Conservation (phyloP, 2,797 vertebrate genomes). For the Limosa lapponica region DNA sequence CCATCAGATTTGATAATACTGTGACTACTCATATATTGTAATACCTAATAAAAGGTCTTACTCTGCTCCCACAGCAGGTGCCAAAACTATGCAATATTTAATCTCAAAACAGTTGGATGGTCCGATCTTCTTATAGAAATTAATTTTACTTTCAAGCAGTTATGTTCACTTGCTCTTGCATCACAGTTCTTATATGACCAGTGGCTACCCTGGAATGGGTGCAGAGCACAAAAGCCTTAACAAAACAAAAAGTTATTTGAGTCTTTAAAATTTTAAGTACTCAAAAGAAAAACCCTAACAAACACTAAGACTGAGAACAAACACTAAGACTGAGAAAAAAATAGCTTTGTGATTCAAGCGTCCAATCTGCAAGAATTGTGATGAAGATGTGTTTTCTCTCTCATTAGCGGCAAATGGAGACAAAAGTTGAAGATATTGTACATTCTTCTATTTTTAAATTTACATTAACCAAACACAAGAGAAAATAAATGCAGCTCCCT, state of each 20-base stretch:
- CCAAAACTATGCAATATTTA: neutral
- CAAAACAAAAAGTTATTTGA: neutral
- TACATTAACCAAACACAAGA: neutral
- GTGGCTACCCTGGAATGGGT: neutral
- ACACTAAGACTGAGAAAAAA: neutral
- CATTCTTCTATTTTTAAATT: slow-evolving; percentile 11
- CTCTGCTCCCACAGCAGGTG: neutral
- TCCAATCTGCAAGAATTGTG: neutral
- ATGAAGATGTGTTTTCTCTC: neutral
- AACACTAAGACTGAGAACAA: neutral
- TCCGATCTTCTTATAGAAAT: neutral
- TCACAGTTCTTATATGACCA: neutral
- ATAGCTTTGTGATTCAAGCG: neutral
- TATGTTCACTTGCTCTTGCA: neutral
- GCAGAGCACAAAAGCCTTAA: neutral
- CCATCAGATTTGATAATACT: neutral
- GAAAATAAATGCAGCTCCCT: neutral
- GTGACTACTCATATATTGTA: neutral
- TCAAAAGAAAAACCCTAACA: neutral
- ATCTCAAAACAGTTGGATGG: neutral
- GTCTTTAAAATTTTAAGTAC: neutral
- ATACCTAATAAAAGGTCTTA: neutral
- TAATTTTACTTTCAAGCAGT: neutral
- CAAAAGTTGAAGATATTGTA: neutral
- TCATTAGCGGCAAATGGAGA: neutral